These are phyloP conservation scores for Pterois miles DNA, from an alignment of 2,797 vertebrate genomes.

Conservation along the genomic window DNA sequence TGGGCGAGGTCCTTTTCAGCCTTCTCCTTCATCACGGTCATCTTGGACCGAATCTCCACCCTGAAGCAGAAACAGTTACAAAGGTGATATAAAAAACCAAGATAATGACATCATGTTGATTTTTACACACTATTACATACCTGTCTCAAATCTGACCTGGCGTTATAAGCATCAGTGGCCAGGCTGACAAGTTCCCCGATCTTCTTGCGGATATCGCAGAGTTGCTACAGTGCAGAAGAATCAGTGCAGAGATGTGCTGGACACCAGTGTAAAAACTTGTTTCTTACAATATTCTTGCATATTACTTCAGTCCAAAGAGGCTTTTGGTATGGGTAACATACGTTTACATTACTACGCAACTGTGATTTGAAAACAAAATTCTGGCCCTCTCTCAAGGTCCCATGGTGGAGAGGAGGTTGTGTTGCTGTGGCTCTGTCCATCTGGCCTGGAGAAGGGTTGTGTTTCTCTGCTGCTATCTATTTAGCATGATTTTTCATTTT, in stretches of 20 bases:
- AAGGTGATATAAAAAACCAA: background rate
- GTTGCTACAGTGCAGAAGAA: constrained; percentile 51
- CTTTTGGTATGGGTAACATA: no score
- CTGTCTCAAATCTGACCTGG: constrained; percentile 77
- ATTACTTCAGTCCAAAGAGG: no score
- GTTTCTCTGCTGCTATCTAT: no score
- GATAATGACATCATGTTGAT: background rate
- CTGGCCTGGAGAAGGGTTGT: no score
- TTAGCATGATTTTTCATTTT: no score
- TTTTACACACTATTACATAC: background rate
- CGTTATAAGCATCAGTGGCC: constrained; percentile 84
- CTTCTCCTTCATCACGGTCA: constrained; percentile 85
- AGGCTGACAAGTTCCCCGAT: constrained; percentile 76
- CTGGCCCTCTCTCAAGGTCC: no score
- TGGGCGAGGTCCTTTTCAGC: constrained; percentile 85
- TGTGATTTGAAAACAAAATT: no score
- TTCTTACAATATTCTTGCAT: no score
- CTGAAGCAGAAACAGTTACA: constrained; percentile 62
- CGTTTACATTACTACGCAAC: no score
- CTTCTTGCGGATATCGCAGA: constrained; percentile 75
- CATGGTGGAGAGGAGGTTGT: no score
- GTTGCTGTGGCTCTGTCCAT: no score
- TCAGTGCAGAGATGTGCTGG: background rate
- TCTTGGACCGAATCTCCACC: constrained; percentile 87
- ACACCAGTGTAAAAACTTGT: background rate